Base-by-base conservation (phyloP, 2,113 vertebrate genomes). In the Grammatotria lemairii region DNA sequence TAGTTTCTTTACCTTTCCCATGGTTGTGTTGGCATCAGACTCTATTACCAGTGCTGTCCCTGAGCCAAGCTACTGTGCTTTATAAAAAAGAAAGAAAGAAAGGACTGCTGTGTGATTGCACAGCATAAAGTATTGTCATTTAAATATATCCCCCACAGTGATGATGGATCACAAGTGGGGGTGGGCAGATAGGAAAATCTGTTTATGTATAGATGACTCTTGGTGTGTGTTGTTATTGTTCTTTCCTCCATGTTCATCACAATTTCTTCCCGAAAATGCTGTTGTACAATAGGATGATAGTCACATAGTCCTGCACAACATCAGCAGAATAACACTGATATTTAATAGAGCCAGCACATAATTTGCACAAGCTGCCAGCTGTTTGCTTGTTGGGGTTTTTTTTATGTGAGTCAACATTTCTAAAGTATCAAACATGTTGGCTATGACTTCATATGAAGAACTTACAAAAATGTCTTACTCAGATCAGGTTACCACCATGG, bases 111-210 rank as follows among this genome's bases (percentile, higher is more conserved):
- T 89, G 68, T 95, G 95, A 94, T 95, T 94, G 90, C 94, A 90
- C 93, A 95, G 94, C 94, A 94, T 92, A 93, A 95, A 94, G 93
- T 87, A 94, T 95, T 95, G 93, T 95, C 92, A 95, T 94, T 94
- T 81, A 94, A 95, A 94, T 95, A 83, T 65, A 84, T 86, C 49
- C 57, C 57, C 40, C 81, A 42, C 88, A 55, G 88, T 31, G 85
- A 88, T 91, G 93, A 85, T 92, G 82, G 80, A 93, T 91, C 89
- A 38, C 70, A 38, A 68, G 79, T 63, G 60, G 80, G 68, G 23
- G 33, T 19, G 51, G 40, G 78, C 11, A 81, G 51, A 75, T 14
- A 45, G 51, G 51, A 21, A 80, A 80, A 88, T 88, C 86, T 91
- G 93, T 91, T 90, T 91, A 91, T 92, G 87, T 93, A 86, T 87